Conservation (phyloP, 2,797 vertebrate genomes). For the Poeciliopsis turneri region DNA sequence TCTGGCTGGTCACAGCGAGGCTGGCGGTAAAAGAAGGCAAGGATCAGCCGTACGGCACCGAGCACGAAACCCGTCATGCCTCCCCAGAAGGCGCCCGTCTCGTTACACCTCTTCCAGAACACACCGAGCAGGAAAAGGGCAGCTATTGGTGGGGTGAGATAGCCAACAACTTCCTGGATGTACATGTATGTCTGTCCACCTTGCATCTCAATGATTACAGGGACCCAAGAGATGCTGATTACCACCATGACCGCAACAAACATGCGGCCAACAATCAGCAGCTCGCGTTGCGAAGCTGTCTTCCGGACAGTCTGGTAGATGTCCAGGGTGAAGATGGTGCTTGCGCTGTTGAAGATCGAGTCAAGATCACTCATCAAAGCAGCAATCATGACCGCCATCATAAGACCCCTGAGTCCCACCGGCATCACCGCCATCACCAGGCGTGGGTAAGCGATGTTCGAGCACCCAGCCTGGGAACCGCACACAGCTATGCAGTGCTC, state of each 20-base stretch:
- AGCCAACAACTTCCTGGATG: conserved; percentile 98
- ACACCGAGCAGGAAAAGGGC: conserved; percentile 95
- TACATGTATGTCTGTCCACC: conserved; percentile 98
- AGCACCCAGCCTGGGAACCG: conserved; percentile 95
- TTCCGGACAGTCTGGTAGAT: conserved; percentile 90
- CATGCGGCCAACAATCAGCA: conserved; percentile 91
- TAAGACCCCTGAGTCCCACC: conserved; percentile 93
- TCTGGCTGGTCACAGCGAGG: conserved; percentile 93
- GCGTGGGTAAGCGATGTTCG: conserved; percentile 97
- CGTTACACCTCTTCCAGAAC: conserved; percentile 97
- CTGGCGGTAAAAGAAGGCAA: conserved; percentile 92
- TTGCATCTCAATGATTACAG: conserved; percentile 98
- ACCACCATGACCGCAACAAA: conserved; percentile 95
- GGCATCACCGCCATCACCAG: conserved; percentile 96
- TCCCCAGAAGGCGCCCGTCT: conserved; percentile 95
- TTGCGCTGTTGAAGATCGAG: conserved; percentile 98
- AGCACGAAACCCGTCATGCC: conserved; percentile 91
- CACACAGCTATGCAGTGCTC: conserved; percentile 98
- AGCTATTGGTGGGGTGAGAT: conserved; percentile 95
- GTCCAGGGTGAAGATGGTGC: conserved; percentile 98
- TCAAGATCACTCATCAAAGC: conserved; percentile 99
- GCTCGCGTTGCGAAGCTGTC: conserved; percentile 87
- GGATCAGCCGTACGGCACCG: conserved; percentile 85
- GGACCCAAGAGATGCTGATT: conserved; percentile 98
- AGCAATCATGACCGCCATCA: conserved; percentile 99